These are phyloP conservation scores for Polydrusus cervinus DNA, from an alignment of 2,888 invertebrate genomes.

Conservation along the genomic window DNA sequence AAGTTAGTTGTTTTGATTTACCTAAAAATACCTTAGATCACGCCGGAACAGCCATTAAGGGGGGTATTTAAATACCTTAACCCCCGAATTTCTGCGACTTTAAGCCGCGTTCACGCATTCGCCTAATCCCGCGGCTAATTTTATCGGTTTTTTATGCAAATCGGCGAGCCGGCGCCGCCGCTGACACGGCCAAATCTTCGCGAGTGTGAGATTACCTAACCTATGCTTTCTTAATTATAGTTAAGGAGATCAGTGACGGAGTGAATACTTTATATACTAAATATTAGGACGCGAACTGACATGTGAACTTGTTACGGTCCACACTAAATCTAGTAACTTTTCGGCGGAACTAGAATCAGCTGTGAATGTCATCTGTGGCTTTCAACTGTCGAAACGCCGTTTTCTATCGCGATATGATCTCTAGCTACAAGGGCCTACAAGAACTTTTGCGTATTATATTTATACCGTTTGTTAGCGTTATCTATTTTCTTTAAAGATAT, in stretches of 20 bases:
- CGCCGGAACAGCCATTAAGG: conserved; percentile 16
- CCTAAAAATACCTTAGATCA: conserved; percentile 38
- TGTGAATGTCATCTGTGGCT: too few relatives aligned
- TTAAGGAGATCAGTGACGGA: conserved; percentile 46
- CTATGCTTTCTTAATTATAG: conserved; percentile 67
- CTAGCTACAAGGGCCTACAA: too few relatives aligned
- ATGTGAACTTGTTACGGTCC: too few relatives aligned
- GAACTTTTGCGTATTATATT: too few relatives aligned
- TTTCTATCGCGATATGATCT: too few relatives aligned
- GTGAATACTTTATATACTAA: background rate
- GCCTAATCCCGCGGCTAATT: conserved; percentile 58
- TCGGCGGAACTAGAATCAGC: too few relatives aligned
- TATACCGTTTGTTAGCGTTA: too few relatives aligned
- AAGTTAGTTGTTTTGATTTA: conserved; percentile 39
- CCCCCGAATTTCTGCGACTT: conserved; percentile 47
- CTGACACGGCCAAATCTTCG: conserved; percentile 49
- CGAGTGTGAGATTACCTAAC: conserved; percentile 65
- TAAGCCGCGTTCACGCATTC: conserved; percentile 54
- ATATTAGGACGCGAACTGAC: too few relatives aligned
- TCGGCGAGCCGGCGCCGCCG: conserved; percentile 30
- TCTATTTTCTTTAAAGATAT: too few relatives aligned
- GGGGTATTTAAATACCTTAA: conserved; percentile 41
- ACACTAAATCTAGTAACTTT: too few relatives aligned
- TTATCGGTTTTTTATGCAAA: conserved; percentile 66
- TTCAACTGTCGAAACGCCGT: too few relatives aligned